Base-by-base conservation (phyloP, 1,140 invertebrate genomes). In the Lycorma delicatula region DNA sequence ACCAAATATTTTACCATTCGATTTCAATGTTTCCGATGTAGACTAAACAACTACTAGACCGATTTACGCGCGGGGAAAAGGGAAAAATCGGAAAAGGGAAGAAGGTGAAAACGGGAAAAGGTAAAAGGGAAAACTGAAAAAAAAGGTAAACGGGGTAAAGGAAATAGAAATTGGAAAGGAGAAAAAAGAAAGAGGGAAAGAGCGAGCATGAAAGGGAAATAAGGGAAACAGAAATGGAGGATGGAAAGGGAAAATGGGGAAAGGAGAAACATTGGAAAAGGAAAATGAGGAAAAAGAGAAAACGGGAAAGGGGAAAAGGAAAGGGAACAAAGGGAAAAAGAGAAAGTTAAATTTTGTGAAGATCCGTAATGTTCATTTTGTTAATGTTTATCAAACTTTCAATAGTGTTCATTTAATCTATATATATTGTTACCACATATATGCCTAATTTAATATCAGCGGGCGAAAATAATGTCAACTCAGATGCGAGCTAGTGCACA, bases 151-250 rank as follows among this genome's bases (percentile, higher is more conserved):
- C 9, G 28, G n/a, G 31, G 54, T 6, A 22, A 57, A 3, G 18
- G 4, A 16, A 38, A 3, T 3, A 38, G 2, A 18, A 38, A 7
- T n/a, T n/a, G 7, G 36, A 2, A 2, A 38, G 20, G 41, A 54
- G 5, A 29, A 7, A 22, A n/a, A 20, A 13, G 77, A 26, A 23
- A 27, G 18, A 18, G 50, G 20, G 13, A 28, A 52, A 52, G 16
- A 52, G 28, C 3, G 13, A n/a, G n/a, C n/a, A n/a, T n/a, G n/a
- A n/a, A n/a, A 29, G 26, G 20, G 7, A 38, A 2, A 38, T 38
- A 38, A 38, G 36, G 20, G 36, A 38, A 38, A 18, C 13, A 3
- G 36, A 38, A 7, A 7, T n/a, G 20, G 36, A 38, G 20, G 20
- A 38, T n/a, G 36, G 20, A 38, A 38, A 38, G 20, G 36, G 20